Percentiles rank a stretch among this genome's conserved stretches.
Conservation (phyloP, 2,113 vertebrate genomes). For the Nerophis ophidion region DNA sequence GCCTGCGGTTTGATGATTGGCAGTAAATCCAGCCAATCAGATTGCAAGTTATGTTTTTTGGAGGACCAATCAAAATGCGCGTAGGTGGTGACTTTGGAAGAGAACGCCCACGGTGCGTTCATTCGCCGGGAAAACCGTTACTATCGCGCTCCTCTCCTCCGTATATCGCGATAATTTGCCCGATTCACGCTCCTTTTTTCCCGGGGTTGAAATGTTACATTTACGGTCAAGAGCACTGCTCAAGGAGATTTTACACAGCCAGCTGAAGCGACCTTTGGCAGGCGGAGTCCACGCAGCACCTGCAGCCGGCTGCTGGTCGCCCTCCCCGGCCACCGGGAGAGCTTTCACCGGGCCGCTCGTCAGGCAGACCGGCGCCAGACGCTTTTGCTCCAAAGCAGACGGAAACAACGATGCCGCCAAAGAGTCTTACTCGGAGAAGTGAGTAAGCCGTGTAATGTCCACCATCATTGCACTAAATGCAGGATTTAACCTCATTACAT, state of each 20-base stretch:
- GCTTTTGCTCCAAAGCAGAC: conserved; percentile 60
- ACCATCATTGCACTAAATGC: neutral
- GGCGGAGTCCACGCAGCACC: conserved; percentile 27
- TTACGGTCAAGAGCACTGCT: conserved; percentile 63
- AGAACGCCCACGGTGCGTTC: neutral
- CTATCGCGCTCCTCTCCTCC: neutral
- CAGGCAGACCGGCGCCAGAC: conserved; percentile 20
- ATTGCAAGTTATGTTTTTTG: neutral
- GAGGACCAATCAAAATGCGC: conserved; percentile 2
- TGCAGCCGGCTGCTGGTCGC: conserved; percentile 34
- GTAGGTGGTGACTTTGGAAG: conserved; percentile 18
- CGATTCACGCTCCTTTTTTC: neutral
- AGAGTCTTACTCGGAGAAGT: conserved; percentile 66
- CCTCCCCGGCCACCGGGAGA: conserved; percentile 20
- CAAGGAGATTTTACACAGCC: conserved; percentile 61
- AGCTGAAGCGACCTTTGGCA: conserved; percentile 53
- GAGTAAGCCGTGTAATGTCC: conserved; percentile 43
- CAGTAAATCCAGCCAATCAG: neutral
- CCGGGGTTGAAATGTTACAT: conserved; percentile 65
- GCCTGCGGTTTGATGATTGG: neutral
- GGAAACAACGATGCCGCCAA: conserved; percentile 43
- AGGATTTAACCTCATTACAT: neutral
- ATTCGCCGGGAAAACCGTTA: conserved; percentile 36
- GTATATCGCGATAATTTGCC: neutral
- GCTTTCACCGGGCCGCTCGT: conserved; percentile 6